Base-by-base conservation (phyloP, 2,888 invertebrate genomes). In the Strigamia crassipes region DNA sequence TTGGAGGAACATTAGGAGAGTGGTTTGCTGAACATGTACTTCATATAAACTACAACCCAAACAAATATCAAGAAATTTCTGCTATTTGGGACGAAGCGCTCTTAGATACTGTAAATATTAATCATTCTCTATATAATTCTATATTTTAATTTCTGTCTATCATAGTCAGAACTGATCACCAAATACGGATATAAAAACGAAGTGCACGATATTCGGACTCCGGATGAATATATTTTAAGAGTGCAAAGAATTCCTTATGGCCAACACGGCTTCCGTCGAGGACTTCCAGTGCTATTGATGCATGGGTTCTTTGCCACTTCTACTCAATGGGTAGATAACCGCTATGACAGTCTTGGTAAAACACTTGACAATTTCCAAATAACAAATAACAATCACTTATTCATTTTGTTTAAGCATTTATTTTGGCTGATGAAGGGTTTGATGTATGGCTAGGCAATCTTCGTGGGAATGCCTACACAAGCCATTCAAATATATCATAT, bases 391-490 rank as follows among this genome's bases (percentile, higher is more conserved):
- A 34, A 34, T 6, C 15, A 13, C 10, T 46, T 46, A 3, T 46
- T 46, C 15, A 13, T 46, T 61, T 61, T 61, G 6, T 66, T 66
- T 31, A 3, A 66, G 66, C 66, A 3, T 66, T 66, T 66, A 27
- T 27, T 27, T 66, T 66, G 13, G 66, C 66, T 27, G 66, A 66
- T 66, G 27, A 66, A 27, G 66, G 66, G 10, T 66, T 66, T 31
- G 66, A 66, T 31, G 66, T 66, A 10, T 66, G 66, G 66, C 27
- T 66, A 3, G 66, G 66, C 21, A 66, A 66, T 66, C 27, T 66
- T 6, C 66, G 66, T 27, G 66, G 66, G 1, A 66, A 66, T 27
- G 8, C 31, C 3, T 66, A 66, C 66, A 15, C 51, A 51, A 51
- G n/a, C 8, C 51, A 51, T 18, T n/a, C 3, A 6, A 51, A 51